These are phyloP conservation scores for Proteles cristata DNA, from an alignment of 2,113 vertebrate species.

Conservation along the genomic window DNA sequence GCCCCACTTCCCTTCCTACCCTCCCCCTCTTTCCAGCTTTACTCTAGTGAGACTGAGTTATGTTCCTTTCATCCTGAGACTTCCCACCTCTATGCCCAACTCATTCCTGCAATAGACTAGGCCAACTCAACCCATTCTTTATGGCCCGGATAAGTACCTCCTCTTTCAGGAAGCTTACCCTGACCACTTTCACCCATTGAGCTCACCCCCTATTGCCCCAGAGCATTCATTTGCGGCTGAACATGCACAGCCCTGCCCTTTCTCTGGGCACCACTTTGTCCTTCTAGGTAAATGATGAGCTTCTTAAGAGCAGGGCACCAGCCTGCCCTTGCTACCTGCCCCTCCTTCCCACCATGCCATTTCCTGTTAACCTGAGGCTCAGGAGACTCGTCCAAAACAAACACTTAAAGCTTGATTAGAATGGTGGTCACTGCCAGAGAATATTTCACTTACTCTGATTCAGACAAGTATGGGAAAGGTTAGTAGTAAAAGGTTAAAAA, in stretches of 20 bases:
- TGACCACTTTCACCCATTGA: not conserved
- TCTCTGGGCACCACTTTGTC: not conserved
- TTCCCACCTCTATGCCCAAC: not conserved
- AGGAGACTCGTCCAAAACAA: not conserved
- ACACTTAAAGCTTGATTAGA: not conserved
- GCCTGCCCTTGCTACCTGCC: not conserved
- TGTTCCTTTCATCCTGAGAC: not conserved
- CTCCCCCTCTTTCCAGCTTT: not conserved
- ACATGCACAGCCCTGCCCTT: not conserved
- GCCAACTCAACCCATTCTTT: not conserved
- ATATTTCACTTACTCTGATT: not conserved
- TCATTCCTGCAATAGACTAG: not conserved
- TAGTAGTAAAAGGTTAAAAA: not conserved
- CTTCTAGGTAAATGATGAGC: not conserved
- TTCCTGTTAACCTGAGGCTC: not conserved
- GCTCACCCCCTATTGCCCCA: not conserved
- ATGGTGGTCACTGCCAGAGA: not conserved
- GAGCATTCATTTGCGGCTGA: not conserved
- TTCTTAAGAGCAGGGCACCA: not conserved
- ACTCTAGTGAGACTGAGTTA: not conserved
- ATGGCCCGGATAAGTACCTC: not conserved
- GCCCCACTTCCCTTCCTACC: not conserved
- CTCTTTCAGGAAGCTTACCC: not conserved
- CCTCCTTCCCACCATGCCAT: not conserved
- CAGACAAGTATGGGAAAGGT: not conserved